These are phyloP conservation scores for Phymorhynchus buccinoides DNA, from an alignment of 1,140 invertebrate species.

Conservation along the genomic window DNA sequence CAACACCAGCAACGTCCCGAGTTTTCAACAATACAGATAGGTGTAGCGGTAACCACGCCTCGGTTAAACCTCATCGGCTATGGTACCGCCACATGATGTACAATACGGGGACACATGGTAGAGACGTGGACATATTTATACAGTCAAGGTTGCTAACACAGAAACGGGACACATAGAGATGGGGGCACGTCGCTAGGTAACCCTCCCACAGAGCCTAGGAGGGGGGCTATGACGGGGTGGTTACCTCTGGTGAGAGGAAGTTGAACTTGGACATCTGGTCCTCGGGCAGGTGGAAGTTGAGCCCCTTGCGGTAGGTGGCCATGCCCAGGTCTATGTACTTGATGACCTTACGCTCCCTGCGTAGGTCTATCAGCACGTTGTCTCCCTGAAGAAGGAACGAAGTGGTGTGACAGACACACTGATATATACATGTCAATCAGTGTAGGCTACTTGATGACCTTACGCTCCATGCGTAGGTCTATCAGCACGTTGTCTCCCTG, in stretches of 20 bases:
- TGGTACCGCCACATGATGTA: too few relatives aligned
- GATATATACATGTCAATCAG: neutral
- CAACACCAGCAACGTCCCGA: too few relatives aligned
- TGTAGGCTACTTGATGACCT: constrained; percentile 47
- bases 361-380: constrained; percentile 47
- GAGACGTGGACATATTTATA: too few relatives aligned
- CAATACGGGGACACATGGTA: too few relatives aligned
- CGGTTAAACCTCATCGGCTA: too few relatives aligned
- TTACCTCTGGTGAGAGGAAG: constrained; percentile 49
- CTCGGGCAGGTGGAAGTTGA: constrained; percentile 47
- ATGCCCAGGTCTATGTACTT: constrained; percentile 51
- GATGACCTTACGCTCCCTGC: constrained; percentile 41
- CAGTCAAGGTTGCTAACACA: too few relatives aligned
- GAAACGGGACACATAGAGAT: too few relatives aligned
- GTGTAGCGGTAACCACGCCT: too few relatives aligned
- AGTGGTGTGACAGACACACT: neutral
- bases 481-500: constrained; percentile 44
- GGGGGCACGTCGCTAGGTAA: too few relatives aligned
- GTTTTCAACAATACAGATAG: too few relatives aligned
- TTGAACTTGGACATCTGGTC: constrained; percentile 50
- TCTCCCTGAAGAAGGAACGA: constrained; percentile 32
- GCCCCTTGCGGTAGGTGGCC: constrained; percentile 49
- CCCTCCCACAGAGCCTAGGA: too few relatives aligned
- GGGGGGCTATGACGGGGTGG: too few relatives aligned
- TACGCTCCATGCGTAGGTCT: constrained; percentile 32